These are phyloP conservation scores for Macrobrachium nipponense DNA, from an alignment of 1,140 invertebrate species.

Conservation along the genomic window DNA sequence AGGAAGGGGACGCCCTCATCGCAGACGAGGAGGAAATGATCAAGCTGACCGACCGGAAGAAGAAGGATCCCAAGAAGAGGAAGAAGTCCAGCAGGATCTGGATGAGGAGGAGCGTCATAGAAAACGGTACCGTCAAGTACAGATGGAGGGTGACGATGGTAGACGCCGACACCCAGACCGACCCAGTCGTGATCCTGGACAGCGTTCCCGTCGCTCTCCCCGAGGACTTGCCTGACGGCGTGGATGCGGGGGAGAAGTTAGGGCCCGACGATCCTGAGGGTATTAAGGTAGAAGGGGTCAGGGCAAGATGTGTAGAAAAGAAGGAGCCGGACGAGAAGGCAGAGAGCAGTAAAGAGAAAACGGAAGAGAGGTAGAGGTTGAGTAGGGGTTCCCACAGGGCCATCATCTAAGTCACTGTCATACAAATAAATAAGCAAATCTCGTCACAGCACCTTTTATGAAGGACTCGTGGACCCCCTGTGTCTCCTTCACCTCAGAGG, in stretches of 20 bases:
- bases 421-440: too few relatives aligned
- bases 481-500: too few relatives aligned
- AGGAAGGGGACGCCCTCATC: not conserved
- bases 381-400: too few relatives aligned
- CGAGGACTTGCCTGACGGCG: slow-evolving; percentile 11
- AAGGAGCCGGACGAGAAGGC: too few relatives aligned
- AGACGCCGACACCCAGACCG: slow-evolving; percentile 46
- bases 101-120: slow-evolving; percentile 13
- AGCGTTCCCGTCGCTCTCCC: slow-evolving; percentile 20
- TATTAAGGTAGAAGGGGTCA: too few relatives aligned
- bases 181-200: slow-evolving; percentile 19
- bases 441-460: too few relatives aligned
- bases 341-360: too few relatives aligned
- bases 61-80: slow-evolving; percentile 11
- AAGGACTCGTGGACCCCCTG: too few relatives aligned
- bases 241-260: not conserved
- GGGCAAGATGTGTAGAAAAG: too few relatives aligned
- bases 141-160: slow-evolving; percentile 36
- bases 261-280: not conserved
- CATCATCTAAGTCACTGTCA: too few relatives aligned
- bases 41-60: not conserved
- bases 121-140: slow-evolving; percentile 31
- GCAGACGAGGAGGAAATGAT: slow-evolving; percentile 29
- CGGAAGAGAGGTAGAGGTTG: too few relatives aligned
- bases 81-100: slow-evolving; percentile 11